Conservation (phyloP, 2,113 vertebrate species). For the Isichthys henryi region DNA sequence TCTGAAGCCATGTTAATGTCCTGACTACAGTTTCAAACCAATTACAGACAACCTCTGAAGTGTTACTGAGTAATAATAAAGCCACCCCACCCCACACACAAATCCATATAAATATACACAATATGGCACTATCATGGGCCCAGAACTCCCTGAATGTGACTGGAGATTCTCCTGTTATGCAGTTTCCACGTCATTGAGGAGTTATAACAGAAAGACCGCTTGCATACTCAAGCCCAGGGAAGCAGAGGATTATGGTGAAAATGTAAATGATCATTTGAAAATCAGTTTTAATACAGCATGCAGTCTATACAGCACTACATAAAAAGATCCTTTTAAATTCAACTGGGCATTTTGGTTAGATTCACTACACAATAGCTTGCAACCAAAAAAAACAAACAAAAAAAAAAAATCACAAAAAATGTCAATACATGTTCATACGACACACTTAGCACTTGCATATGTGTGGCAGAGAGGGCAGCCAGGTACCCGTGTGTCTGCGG, state of each 20-base stretch:
- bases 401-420: background rate
- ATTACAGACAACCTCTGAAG: background rate
- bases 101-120: background rate
- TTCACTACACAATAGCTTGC: slow-evolving; percentile 32
- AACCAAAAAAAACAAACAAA: background rate
- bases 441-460: slow-evolving; percentile 19
- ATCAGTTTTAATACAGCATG: slow-evolving; percentile 44
- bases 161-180: background rate
- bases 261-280: slow-evolving; percentile 6
- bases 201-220: background rate
- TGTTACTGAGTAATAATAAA: background rate
- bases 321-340: slow-evolving; percentile 25
- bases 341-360: slow-evolving; percentile 25
- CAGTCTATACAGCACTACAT: slow-evolving; percentile 41
- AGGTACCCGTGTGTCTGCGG: background rate
- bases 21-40: background rate
- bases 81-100: background rate
- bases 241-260: slow-evolving; percentile 27
- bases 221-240: background rate
- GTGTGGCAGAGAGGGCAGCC: background rate
- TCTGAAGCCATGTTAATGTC: background rate
- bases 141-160: slow-evolving; percentile 4
- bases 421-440: background rate
- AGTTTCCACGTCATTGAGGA: background rate
- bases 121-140: background rate